These are phyloP conservation scores for Alethe castanea DNA, from an alignment of 2,113 vertebrate species.

Conservation along the genomic window DNA sequence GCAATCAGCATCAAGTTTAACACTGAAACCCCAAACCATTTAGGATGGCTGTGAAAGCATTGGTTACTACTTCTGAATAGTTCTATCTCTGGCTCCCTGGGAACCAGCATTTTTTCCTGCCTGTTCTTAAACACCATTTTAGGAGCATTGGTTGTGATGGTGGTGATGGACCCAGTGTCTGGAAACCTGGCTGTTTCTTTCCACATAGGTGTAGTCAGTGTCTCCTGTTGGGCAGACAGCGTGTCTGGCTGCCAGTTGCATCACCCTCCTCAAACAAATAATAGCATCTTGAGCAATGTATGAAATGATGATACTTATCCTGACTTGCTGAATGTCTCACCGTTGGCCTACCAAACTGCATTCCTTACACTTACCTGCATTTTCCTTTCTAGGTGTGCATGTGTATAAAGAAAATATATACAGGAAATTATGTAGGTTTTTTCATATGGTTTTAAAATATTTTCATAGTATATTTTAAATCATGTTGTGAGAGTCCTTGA, in stretches of 20 bases:
- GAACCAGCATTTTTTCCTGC: not conserved
- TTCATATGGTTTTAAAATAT: not conserved
- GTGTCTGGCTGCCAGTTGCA: not conserved
- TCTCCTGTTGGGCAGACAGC: not conserved
- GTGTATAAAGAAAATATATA: not conserved
- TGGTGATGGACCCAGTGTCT: not conserved
- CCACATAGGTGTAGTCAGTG: not conserved
- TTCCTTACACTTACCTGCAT: not conserved
- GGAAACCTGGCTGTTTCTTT: not conserved
- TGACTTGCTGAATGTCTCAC: not conserved
- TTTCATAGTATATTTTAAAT: not conserved
- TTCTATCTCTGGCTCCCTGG: not conserved
- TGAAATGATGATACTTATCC: not conserved
- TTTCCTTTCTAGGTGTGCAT: not conserved
- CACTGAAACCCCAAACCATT: not conserved
- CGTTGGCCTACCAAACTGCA: not conserved
- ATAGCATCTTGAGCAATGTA: constrained; percentile 18
- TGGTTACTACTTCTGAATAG: not conserved
- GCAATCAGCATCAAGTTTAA: not conserved
- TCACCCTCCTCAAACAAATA: not conserved
- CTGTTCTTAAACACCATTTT: not conserved
- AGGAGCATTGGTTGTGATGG: not conserved
- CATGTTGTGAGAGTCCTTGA: not conserved
- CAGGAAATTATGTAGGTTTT: not conserved
- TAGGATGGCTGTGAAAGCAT: not conserved